Conservation (phyloP, 35 echinoderm and acorn worm species). For the Heliocidaris tuberculata region DNA sequence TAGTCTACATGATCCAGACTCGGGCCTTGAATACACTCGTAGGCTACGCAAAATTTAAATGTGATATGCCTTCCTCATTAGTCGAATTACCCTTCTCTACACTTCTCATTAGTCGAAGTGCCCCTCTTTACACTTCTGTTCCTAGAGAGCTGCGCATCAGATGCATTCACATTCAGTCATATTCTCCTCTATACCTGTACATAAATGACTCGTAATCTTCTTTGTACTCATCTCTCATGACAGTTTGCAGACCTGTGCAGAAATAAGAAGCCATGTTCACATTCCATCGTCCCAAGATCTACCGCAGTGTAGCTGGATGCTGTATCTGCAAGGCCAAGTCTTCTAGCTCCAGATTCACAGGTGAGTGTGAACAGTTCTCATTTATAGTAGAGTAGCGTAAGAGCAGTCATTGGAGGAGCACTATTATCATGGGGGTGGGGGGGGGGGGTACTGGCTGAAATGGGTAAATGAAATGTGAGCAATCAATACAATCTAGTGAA, state of each 20-base stretch:
- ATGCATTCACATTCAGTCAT: neutral
- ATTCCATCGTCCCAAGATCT: conserved; percentile 96
- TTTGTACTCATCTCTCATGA: neutral
- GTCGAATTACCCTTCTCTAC: too few species aligned
- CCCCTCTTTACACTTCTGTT: neutral
- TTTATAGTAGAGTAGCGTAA: too few species aligned
- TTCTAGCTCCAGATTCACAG: conserved; percentile 95
- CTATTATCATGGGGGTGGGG: neutral
- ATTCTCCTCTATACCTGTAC: neutral
- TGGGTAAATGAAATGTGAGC: too few species aligned
- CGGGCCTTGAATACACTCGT: too few species aligned
- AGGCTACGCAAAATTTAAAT: too few species aligned
- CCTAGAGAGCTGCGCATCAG: neutral
- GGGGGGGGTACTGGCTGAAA: too few species aligned
- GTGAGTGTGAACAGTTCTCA: conserved; percentile 29
- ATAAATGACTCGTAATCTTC: too few species aligned
- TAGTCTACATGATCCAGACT: too few species aligned
- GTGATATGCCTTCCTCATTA: too few species aligned
- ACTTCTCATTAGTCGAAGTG: too few species aligned
- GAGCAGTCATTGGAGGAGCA: too few species aligned
- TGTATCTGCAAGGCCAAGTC: conserved; percentile 95
- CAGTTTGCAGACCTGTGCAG: neutral
- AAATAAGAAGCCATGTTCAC: conserved; percentile 71
- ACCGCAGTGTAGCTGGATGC: conserved; percentile 84
- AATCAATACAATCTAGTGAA: too few species aligned